phyloP scores from a whole-genome alignment of 2,797 vertebrate genomes.

The Pachyuromys duprasi region DNA sequence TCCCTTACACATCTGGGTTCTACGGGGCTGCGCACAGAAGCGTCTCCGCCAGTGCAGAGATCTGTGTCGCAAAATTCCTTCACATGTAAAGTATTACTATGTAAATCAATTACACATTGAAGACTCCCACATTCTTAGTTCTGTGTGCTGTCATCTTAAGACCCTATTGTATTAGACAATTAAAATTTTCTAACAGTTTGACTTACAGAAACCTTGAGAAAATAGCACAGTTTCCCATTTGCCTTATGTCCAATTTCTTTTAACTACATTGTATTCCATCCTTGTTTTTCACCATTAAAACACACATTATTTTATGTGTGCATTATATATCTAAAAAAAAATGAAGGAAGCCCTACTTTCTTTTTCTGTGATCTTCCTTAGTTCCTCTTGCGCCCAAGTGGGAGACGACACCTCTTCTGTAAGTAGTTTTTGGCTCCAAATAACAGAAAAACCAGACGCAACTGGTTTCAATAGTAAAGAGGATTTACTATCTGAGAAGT shows the following conservation, averaged over 20 bases:
- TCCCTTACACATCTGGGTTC: neutral
- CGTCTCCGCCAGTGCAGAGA: neutral
- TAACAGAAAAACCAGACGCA: neutral
- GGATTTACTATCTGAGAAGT: neutral
- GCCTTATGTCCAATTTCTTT: neutral
- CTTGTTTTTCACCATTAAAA: slow-evolving; percentile 44
- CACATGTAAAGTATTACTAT: neutral
- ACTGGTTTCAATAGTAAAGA: neutral
- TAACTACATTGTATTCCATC: neutral
- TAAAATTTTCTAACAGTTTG: slow-evolving; percentile 10
- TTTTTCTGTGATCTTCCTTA: slow-evolving; percentile 8
- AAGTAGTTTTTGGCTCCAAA: slow-evolving; percentile 19
- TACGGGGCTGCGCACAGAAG: neutral
- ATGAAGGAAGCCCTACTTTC: neutral
- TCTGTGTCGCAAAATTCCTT: slow-evolving; percentile 28
- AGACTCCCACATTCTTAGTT: neutral
- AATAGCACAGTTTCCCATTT: neutral
- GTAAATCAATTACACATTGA: slow-evolving; percentile 8
- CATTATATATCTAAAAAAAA: neutral
- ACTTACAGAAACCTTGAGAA: neutral
- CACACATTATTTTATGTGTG: neutral
- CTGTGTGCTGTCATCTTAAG: slow-evolving; percentile 1
- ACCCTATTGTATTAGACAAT: neutral
- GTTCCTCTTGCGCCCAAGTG: no score
- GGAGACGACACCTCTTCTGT: neutral